These are phyloP conservation scores for Meandrusa payeni DNA, from an alignment of 2,888 invertebrate genomes.

Conservation along the genomic window DNA sequence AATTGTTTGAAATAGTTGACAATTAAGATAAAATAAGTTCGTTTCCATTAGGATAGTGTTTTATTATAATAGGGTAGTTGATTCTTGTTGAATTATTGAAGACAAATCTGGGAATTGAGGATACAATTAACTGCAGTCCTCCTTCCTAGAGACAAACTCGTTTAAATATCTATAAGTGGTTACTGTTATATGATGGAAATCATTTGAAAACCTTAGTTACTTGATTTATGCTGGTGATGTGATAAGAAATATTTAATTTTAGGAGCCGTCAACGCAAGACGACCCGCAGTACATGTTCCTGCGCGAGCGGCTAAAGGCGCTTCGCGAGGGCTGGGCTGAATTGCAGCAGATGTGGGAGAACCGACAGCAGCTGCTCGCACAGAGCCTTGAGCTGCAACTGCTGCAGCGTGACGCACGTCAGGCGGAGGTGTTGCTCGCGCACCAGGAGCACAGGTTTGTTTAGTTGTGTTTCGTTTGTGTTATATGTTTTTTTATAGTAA, in stretches of 20 bases:
- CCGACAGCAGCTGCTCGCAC: constrained; percentile 95
- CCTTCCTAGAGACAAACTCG: too few species aligned
- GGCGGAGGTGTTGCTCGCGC: constrained; percentile 97
- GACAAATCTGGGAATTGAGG: too few species aligned
- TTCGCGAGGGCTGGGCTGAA: constrained; percentile 99
- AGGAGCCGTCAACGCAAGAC: constrained; percentile 91
- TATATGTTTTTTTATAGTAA: neutral
- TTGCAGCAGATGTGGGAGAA: constrained; percentile 99
- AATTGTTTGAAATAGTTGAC: too few species aligned
- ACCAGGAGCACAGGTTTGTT: constrained; percentile 94
- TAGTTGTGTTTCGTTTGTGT: neutral
- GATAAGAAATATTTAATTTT: constrained; percentile 5
- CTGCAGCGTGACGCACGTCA: constrained; percentile 98
- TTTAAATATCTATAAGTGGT: too few species aligned
- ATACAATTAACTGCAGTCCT: too few species aligned
- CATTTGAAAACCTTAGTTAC: too few species aligned
- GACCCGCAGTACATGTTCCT: constrained; percentile 99
- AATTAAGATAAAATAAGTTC: too few species aligned
- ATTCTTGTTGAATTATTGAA: too few species aligned
- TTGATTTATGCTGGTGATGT: too few species aligned
- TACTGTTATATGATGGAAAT: too few species aligned
- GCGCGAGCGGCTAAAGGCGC: constrained; percentile 96
- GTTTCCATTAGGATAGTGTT: too few species aligned
- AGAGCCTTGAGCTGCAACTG: constrained; percentile 96
- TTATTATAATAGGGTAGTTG: too few species aligned